These are phyloP conservation scores for Drosophila anceps DNA, from an alignment of 2,888 invertebrate genomes.

Conservation along the genomic window DNA sequence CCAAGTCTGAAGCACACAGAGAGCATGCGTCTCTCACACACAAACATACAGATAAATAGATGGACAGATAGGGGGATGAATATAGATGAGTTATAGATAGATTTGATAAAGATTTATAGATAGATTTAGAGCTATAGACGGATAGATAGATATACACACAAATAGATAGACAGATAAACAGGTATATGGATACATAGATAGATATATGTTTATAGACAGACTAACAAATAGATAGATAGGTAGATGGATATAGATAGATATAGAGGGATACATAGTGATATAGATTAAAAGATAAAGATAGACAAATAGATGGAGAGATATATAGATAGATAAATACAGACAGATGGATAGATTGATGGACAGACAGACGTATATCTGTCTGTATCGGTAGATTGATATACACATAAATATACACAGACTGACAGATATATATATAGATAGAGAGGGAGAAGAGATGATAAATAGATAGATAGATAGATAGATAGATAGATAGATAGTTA, in stretches of 20 bases:
- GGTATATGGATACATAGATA: not conserved
- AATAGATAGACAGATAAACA: not conserved
- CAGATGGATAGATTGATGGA: not conserved
- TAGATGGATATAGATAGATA: not conserved
- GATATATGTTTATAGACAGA: not conserved
- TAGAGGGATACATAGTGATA: not conserved
- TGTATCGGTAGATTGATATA: not conserved
- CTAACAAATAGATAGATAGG: not conserved
- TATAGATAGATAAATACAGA: not conserved
- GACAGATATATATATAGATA: too few relatives aligned
- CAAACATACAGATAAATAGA: conserved; percentile 22
- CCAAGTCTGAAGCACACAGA: conserved; percentile 14
- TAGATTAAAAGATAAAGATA: not conserved
- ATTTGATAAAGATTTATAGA: not conserved
- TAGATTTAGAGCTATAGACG: not conserved
- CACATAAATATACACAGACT: too few relatives aligned
- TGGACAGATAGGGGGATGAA: conserved; percentile 16
- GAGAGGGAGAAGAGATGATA: too few relatives aligned
- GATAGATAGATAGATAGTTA: too few relatives aligned
- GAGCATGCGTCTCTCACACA: too few relatives aligned
- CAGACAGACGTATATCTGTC: not conserved
- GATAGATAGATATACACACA: too few relatives aligned
- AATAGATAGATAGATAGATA: too few relatives aligned
- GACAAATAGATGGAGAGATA: not conserved
- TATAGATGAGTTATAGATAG: conserved; percentile 1